Conservation (phyloP, 2,113 vertebrate species). For the Echinops telfairi region DNA sequence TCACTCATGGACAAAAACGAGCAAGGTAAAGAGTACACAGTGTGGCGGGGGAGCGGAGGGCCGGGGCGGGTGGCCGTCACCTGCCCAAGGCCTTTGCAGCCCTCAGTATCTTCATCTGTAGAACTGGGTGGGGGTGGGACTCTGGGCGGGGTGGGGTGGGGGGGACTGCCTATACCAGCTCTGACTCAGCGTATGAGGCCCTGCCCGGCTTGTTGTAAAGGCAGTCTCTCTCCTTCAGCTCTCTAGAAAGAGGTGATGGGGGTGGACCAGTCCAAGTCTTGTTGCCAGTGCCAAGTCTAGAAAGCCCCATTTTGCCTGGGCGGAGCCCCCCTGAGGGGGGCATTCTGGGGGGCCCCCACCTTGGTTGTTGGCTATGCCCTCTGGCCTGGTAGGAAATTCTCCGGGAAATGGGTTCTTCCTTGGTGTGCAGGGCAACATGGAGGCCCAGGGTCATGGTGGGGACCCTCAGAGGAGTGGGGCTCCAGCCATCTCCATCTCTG, state of each 20-base stretch:
- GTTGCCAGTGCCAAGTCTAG: neutral
- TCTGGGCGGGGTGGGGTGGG: too few species aligned
- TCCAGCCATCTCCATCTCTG: too few species aligned
- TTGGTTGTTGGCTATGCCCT: neutral
- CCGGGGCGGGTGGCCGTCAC: fast-evolving
- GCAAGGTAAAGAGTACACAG: neutral
- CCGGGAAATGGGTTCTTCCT: too few species aligned
- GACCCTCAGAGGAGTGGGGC: too few species aligned
- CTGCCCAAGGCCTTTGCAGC: neutral
- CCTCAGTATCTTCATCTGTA: neutral
- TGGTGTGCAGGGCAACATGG: too few species aligned
- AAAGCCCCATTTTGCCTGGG: neutral
- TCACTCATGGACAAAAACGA: neutral
- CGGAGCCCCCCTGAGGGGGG: too few species aligned
- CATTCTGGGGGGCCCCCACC: neutral
- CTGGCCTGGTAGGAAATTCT: neutral
- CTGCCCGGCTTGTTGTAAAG: neutral
- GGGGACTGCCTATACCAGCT: too few species aligned
- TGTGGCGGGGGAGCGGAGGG: neutral
- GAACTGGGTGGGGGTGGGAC: neutral
- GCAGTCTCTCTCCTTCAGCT: neutral
- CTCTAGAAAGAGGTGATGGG: neutral
- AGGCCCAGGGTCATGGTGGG: too few species aligned
- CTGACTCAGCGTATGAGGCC: neutral
- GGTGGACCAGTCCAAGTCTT: too few species aligned